Conservation (phyloP, 2,888 invertebrate species). For the Tupiocoris notatus region DNA sequence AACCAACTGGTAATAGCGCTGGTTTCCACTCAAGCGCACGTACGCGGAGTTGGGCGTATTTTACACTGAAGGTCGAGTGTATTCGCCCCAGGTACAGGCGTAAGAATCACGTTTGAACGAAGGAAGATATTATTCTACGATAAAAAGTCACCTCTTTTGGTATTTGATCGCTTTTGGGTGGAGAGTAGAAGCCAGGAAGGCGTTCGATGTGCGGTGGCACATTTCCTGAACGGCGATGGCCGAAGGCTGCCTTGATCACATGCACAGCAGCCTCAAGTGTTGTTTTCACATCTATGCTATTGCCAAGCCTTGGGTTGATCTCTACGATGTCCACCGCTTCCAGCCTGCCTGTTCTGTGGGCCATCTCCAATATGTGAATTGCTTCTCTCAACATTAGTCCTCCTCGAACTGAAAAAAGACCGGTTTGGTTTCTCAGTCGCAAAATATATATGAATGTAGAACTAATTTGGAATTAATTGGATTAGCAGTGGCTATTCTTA, state of each 20-base stretch:
- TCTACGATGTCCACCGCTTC: conserved; percentile 85
- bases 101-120: too few species aligned
- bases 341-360: conserved; percentile 70
- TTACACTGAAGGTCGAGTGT: too few species aligned
- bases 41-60: too few species aligned
- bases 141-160: background rate
- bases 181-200: conserved; percentile 41
- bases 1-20: too few species aligned
- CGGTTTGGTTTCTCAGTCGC: background rate
- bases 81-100: too few species aligned
- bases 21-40: too few species aligned
- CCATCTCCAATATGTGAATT: conserved; percentile 74
- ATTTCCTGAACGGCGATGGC: conserved; percentile 54
- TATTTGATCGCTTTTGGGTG: background rate
- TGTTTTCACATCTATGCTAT: conserved; percentile 59
- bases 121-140: too few species aligned
- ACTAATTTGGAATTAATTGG: too few species aligned
- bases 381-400: conserved; percentile 82
- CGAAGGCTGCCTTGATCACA: conserved; percentile 70
- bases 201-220: conserved; percentile 34
- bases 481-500: too few species aligned
- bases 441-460: background rate
- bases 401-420: conserved; percentile 65
- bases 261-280: conserved; percentile 76
- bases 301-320: conserved; percentile 82